phyloP scores from a whole-genome alignment of 2,888 invertebrate genomes.

The Cistogaster globosa region DNA sequence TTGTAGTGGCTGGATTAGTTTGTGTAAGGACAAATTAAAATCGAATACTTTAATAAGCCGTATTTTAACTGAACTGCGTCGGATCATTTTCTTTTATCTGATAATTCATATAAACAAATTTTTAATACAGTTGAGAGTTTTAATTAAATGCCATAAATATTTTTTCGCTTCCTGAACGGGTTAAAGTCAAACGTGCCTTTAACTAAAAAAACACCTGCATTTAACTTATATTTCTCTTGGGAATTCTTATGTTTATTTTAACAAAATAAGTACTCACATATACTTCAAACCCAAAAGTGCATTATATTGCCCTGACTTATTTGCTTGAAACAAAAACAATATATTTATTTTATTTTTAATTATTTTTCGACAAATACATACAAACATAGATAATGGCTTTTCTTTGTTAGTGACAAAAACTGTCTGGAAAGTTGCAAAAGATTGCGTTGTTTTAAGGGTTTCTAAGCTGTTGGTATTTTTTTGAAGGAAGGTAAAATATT shows the following conservation, averaged over 20 bases:
- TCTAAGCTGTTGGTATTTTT: slow-evolving; percentile 44
- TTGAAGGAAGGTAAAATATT: not conserved
- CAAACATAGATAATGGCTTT: not conserved
- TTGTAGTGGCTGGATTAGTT: too few relatives aligned
- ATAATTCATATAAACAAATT: too few relatives aligned
- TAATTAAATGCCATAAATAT: not conserved
- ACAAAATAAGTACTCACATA: too few relatives aligned
- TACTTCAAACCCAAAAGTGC: not conserved
- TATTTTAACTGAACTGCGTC: too few relatives aligned
- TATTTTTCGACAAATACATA: slow-evolving; percentile 6
- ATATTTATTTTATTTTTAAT: slow-evolving; percentile 50
- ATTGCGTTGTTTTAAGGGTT: slow-evolving; percentile 25
- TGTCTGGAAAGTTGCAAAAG: slow-evolving; percentile 63
- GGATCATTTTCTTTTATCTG: too few relatives aligned
- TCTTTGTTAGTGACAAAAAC: slow-evolving; percentile 23
- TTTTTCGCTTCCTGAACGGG: not conserved
- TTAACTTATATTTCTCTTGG: too few relatives aligned
- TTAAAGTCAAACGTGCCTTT: not conserved
- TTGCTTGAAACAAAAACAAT: not conserved
- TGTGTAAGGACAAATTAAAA: too few relatives aligned
- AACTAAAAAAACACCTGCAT: not conserved
- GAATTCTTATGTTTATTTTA: too few relatives aligned
- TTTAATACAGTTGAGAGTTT: not conserved
- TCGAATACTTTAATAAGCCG: too few relatives aligned
- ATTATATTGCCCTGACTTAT: slow-evolving; percentile 29